Conservation (phyloP, 2,113 vertebrate genomes). For the Dasyprocta punctata region DNA sequence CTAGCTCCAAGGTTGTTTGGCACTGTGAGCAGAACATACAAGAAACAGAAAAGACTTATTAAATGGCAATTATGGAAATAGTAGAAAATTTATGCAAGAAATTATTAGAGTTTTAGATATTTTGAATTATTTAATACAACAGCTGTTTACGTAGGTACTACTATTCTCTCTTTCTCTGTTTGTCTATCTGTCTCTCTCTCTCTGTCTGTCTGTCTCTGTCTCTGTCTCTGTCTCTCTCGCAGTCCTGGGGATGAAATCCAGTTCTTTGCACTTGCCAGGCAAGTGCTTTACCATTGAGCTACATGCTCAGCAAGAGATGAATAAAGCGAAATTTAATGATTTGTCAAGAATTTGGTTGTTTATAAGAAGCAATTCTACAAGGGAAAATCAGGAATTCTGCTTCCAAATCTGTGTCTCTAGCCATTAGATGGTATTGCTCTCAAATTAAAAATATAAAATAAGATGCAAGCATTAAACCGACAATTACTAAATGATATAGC, state of each 20-base stretch:
- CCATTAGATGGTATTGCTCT: not conserved
- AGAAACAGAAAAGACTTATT: not conserved
- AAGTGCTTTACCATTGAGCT: not conserved
- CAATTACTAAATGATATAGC: not conserved
- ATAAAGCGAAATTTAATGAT: not conserved
- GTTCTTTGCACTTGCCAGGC: not conserved
- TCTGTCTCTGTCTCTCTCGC: not conserved
- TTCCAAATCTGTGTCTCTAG: not conserved
- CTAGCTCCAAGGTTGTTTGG: not conserved
- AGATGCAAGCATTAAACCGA: not conserved
- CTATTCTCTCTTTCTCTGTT: too few species aligned
- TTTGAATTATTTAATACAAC: not conserved
- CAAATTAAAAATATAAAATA: not conserved
- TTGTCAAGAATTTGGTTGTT: not conserved
- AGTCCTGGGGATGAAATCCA: not conserved
- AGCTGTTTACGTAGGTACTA: not conserved
- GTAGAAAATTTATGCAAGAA: not conserved
- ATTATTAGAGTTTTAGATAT: not conserved
- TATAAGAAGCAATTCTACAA: not conserved
- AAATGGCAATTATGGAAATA: not conserved
- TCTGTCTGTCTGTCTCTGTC: not conserved
- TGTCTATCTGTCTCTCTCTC: not conserved
- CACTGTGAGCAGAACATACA: not conserved
- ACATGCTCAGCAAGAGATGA: not conserved
- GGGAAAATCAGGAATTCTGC: not conserved